Evolutionary conservation across 2,888 invertebrate species (phyloP).

Genomic region (Tetranychus truncatus): DNA sequence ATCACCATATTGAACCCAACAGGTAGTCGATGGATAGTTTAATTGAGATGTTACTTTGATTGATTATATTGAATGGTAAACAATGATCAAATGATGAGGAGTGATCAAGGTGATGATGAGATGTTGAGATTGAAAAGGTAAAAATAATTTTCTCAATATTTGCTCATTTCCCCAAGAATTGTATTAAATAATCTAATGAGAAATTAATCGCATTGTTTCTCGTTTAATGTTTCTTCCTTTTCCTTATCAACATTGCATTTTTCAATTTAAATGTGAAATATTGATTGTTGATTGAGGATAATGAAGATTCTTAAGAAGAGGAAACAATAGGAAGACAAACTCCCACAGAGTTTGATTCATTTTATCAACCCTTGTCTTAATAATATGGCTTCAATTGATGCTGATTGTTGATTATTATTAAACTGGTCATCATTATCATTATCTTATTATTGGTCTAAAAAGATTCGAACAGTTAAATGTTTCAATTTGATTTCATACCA

Average conservation of each 20-base stretch:
- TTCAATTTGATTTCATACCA: no score
- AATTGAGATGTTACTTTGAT: neutral
- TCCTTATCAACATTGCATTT: no score
- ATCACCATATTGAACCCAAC: neutral
- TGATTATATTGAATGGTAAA: neutral
- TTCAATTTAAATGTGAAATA: no score
- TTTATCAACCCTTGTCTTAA: neutral
- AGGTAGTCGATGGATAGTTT: neutral
- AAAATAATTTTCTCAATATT: neutral
- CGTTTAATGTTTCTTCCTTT: no score
- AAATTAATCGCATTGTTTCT: no score
- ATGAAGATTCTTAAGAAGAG: neutral
- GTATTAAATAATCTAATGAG: neutral
- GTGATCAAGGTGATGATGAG: conserved; percentile 4
- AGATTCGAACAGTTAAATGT: no score
- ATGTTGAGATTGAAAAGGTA: neutral
- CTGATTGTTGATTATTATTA: neutral
- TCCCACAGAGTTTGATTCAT: neutral
- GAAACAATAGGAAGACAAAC: neutral
- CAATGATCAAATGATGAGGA: neutral
- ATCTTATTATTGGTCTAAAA: no score
- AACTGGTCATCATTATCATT: neutral
- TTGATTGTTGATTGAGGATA: neutral
- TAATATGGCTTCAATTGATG: neutral
- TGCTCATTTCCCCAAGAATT: neutral